Base-by-base conservation (phyloP, 2,113 vertebrate species). In the Diadophis punctatus region DNA sequence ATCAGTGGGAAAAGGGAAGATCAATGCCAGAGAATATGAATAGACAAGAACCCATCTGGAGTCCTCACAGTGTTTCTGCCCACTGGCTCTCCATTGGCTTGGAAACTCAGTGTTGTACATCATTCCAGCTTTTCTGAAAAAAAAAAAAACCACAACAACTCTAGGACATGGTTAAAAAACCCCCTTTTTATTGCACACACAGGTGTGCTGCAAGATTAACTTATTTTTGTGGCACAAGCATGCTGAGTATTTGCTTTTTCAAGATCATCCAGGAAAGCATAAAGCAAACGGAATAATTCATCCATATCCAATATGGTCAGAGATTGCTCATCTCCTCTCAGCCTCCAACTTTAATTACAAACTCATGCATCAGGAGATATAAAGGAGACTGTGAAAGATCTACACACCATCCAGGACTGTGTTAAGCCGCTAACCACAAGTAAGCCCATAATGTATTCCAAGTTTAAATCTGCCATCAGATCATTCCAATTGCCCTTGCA, bases 401-500 rank as follows among this genome's bases (percentile, higher is more conserved):
- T 74, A 87, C 0, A 12, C 53, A 94, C n/a, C n/a, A 20, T 49
- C 87, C 46, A 90, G 93, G 53, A 34, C 58, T 90, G 34, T 55
- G 93, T 91, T 80, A 11, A n/a, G n/a, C 22, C 10, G 7, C n/a
- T 46, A 89, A 86, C 85, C 85, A 14, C 3, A 1, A 0, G 0
- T 11, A 91, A 94, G 3, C 4, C n/a, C 48, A 39, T 88, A 49
- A 94, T 85, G 14, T 68, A 92, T 91, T 92, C 93, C 88, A 89
- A 34, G 86, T 74, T 86, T 88, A 92, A 86, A 90, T 56, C 91
- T 23, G 16, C 87, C 68, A 12, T 25, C 92, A 80, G 92, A 94
- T 90, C 5, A 92, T 63, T 95, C 90, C 93, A 93, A 93, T 68
- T 63, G 91, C 86, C 68, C 91, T 95, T 88, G 89, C 89, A 94